Evolutionary conservation across 2,888 invertebrate species (phyloP).

Genomic region (Hesperia comma): DNA sequence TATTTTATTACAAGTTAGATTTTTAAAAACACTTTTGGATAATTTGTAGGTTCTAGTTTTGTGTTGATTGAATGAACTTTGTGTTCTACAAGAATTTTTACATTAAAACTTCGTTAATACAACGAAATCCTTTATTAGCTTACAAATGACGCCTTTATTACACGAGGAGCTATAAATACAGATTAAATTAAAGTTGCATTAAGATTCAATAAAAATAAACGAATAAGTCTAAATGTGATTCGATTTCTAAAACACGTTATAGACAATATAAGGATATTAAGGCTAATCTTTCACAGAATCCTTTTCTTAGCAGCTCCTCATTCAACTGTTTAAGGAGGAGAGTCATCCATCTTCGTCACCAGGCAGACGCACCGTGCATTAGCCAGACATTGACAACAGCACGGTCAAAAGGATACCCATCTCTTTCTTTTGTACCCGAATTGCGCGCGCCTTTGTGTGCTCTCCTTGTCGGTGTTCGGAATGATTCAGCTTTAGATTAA

Average conservation of each 20-base stretch:
- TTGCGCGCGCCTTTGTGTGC: slow-evolving; percentile 50
- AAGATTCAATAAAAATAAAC: neutral
- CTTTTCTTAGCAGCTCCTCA: slow-evolving; percentile 53
- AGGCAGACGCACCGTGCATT: slow-evolving; percentile 70
- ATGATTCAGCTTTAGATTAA: slow-evolving; percentile 68
- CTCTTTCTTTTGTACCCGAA: slow-evolving; percentile 57
- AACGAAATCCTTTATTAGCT: neutral
- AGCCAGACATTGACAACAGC: slow-evolving; percentile 61
- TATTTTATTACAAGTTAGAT: no score
- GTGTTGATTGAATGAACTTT: no score
- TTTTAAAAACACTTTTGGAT: no score
- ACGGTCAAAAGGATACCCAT: slow-evolving; percentile 52
- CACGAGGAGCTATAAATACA: neutral
- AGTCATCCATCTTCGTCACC: slow-evolving; percentile 78
- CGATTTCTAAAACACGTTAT: slow-evolving; percentile 3
- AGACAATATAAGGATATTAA: slow-evolving; percentile 24
- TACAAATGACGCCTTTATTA: neutral
- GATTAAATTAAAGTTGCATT: neutral
- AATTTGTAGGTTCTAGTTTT: no score
- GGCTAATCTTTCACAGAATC: slow-evolving; percentile 14
- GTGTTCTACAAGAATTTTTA: no score
- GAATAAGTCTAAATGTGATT: slow-evolving; percentile 3
- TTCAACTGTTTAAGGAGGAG: slow-evolving; percentile 67
- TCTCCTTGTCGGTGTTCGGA: slow-evolving; percentile 64
- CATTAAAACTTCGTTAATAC: no score